These are phyloP conservation scores for Ramphastos sulfuratus DNA, from an alignment of 2,113 vertebrate genomes.

Conservation along the genomic window DNA sequence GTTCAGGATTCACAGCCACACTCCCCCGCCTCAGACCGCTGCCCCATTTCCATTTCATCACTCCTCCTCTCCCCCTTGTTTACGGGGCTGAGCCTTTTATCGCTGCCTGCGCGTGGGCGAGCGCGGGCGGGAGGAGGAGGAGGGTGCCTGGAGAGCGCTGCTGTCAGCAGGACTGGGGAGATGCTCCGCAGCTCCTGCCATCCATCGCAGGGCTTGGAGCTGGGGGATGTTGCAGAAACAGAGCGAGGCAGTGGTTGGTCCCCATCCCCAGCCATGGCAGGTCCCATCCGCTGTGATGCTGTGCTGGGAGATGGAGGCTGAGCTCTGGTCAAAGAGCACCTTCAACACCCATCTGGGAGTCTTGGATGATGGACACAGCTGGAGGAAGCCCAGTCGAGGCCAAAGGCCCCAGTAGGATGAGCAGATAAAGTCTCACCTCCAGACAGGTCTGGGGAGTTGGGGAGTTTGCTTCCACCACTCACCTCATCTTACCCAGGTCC, in stretches of 20 bases:
- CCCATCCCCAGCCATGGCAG: not conserved
- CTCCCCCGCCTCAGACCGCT: not conserved
- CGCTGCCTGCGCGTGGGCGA: not conserved
- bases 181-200: not conserved
- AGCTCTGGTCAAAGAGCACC: not conserved
- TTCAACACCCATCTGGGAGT: fast-evolving
- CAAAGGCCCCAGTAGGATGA: not conserved
- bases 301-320: fast-evolving
- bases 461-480: not conserved
- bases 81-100: not conserved
- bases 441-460: not conserved
- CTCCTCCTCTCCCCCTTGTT: not conserved
- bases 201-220: fast-evolving
- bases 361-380: fast-evolving
- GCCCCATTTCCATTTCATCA: not conserved
- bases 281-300: fast-evolving
- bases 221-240: fast-evolving
- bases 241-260: fast-evolving
- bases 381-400: not conserved
- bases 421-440: fast-evolving
- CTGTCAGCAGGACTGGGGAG: not conserved
- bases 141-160: conserved; percentile 20
- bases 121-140: not conserved
- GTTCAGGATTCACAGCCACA: not conserved
- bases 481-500: not conserved